Percentiles rank a stretch among this genome's conserved stretches.
phyloP scores from a whole-genome alignment of 2,797 vertebrate species.

The Semotilus atromaculatus region DNA sequence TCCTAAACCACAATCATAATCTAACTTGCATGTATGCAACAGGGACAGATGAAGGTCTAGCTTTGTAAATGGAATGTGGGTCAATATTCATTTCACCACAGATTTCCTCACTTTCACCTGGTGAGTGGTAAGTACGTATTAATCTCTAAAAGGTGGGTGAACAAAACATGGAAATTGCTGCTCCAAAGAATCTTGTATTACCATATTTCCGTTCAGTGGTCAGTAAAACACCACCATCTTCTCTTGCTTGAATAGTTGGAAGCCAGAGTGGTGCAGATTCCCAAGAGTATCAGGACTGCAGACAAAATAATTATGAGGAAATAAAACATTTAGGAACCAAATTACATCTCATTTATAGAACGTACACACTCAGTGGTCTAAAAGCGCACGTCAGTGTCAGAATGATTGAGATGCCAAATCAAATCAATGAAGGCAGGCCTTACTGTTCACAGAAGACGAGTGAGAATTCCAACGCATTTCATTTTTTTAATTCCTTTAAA shows the following conservation, averaged over 20 bases:
- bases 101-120: constrained; percentile 10
- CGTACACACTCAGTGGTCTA: no score
- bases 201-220: constrained; percentile 24
- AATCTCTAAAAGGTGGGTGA: constrained; percentile 31
- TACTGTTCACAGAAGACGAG: neutral
- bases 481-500: no score
- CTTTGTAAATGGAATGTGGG: constrained; percentile 28
- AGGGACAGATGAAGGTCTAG: constrained; percentile 13
- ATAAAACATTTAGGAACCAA: neutral
- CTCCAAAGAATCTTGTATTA: neutral
- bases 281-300: neutral
- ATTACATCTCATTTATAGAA: neutral
- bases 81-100: constrained; percentile 22
- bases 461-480: neutral
- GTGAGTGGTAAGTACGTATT: constrained; percentile 41
- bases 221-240: constrained; percentile 1
- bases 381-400: no score
- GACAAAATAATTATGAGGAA: neutral
- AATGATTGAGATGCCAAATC: no score
- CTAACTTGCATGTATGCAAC: constrained; percentile 3
- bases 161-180: neutral
- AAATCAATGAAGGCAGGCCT: neutral
- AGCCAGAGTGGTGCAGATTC: neutral
- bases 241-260: constrained; percentile 7
- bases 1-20: neutral